These are phyloP conservation scores for Cardinalis cardinalis DNA, from an alignment of 2,113 vertebrate species.

Conservation along the genomic window DNA sequence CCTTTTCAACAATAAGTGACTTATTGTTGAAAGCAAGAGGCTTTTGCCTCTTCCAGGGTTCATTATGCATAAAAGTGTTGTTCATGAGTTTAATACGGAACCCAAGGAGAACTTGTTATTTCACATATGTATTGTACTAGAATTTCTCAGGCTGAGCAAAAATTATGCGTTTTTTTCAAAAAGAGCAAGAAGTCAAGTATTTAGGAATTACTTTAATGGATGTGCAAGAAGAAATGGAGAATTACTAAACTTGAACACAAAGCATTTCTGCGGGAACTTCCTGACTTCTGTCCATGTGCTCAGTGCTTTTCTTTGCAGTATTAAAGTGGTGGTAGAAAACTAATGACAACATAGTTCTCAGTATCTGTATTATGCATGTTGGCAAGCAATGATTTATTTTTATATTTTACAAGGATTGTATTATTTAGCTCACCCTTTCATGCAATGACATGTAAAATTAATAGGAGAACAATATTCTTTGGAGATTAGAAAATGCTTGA, in stretches of 20 bases:
- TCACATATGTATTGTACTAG: neutral
- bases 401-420: neutral
- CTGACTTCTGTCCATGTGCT: neutral
- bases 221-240: neutral
- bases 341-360: neutral
- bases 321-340: neutral
- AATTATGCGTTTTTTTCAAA: neutral
- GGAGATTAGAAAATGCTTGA: neutral
- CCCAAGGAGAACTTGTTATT: neutral
- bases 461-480: neutral
- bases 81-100: neutral
- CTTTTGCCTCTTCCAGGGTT: neutral
- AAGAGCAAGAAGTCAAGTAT: neutral
- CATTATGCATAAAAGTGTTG: neutral
- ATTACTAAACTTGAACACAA: neutral
- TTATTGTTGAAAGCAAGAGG: neutral
- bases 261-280: neutral
- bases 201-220: neutral
- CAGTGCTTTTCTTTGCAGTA: neutral
- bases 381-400: neutral
- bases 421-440: neutral
- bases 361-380: neutral
- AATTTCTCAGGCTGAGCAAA: neutral
- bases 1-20: neutral
- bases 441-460: neutral